Percentiles rank a stretch among this genome's conserved stretches.
phyloP scores from a whole-genome alignment of 2,888 invertebrate genomes.

The Urechis unicinctus region DNA sequence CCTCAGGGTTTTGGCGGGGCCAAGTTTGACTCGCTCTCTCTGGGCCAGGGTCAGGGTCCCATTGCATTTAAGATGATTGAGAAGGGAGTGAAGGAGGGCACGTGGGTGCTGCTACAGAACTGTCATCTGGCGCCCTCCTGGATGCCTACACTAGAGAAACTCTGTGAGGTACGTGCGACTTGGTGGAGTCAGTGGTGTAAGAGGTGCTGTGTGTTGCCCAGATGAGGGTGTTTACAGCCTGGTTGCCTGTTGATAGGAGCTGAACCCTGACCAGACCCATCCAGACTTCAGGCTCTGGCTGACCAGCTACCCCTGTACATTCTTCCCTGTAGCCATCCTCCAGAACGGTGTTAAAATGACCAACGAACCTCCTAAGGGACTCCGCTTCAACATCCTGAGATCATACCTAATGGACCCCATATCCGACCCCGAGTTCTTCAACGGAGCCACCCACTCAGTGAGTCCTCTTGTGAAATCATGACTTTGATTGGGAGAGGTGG shows the following conservation, averaged over 20 bases:
- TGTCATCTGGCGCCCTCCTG: slow-evolving; percentile 53
- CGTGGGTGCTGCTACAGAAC: slow-evolving; percentile 54
- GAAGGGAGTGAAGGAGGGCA: slow-evolving; percentile 49
- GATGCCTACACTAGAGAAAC: slow-evolving; percentile 53
- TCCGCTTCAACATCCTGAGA: slow-evolving; percentile 50
- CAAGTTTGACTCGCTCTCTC: slow-evolving; percentile 51
- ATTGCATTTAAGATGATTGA: slow-evolving; percentile 51
- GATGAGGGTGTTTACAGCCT: neutral
- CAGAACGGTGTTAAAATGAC: slow-evolving; percentile 54
- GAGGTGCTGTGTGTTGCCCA: neutral
- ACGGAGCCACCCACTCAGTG: slow-evolving; percentile 43
- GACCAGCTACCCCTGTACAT: slow-evolving; percentile 50
- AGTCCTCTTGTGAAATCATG: slow-evolving; percentile 5
- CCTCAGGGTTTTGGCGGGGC: slow-evolving; percentile 52
- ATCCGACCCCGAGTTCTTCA: slow-evolving; percentile 77
- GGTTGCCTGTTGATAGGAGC: slow-evolving; percentile 30
- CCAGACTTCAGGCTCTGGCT: slow-evolving; percentile 53
- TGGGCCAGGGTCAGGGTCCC: slow-evolving; percentile 54
- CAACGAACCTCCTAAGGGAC: slow-evolving; percentile 52
- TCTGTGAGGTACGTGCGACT: slow-evolving; percentile 40
- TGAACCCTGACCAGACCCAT: slow-evolving; percentile 49
- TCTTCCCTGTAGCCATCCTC: slow-evolving; percentile 52
- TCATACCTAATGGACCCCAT: slow-evolving; percentile 76
- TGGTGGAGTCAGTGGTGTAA: neutral
- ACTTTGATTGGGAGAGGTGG: neutral